phyloP scores from a whole-genome alignment of 1,140 invertebrate species.

The Mylabris phalerata region DNA sequence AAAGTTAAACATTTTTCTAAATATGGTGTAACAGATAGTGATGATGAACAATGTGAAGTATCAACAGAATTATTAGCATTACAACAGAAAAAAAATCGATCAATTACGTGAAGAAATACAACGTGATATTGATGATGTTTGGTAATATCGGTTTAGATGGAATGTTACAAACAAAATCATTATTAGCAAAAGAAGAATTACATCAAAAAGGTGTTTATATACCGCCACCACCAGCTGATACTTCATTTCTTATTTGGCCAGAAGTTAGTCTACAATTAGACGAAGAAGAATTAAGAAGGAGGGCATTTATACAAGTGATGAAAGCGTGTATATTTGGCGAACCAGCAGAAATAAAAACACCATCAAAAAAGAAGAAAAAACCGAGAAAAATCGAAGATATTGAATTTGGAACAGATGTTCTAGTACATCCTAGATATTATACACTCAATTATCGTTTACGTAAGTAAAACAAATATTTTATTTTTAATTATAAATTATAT shows the following conservation, averaged over 20 bases:
- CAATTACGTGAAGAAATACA: conserved; percentile 4
- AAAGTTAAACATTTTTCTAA: conserved; percentile 95
- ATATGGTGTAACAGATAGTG: conserved; percentile 86
- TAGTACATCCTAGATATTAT: no score
- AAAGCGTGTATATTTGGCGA: conserved; percentile 1
- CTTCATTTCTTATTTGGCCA: not conserved
- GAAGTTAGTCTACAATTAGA: conserved; percentile 16
- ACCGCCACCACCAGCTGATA: no score
- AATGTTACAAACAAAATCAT: conserved; percentile 9
- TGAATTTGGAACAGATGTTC: no score
- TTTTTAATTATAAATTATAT: no score
- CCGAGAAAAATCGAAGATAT: no score
- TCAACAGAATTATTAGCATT: not conserved
- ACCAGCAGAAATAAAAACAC: no score
- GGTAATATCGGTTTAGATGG: not conserved
- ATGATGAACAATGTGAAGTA: conserved; percentile 65
- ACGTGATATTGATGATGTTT: not conserved
- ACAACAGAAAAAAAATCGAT: conserved; percentile 15
- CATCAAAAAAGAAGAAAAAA: no score
- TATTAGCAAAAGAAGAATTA: not conserved
- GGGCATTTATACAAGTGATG: not conserved
- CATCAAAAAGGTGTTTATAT: no score
- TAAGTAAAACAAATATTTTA: no score
- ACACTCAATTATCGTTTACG: no score
- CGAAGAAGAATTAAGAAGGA: conserved; percentile 21